These are phyloP conservation scores for Thrips palmi DNA, from an alignment of 1,140 invertebrate genomes.

Conservation along the genomic window DNA sequence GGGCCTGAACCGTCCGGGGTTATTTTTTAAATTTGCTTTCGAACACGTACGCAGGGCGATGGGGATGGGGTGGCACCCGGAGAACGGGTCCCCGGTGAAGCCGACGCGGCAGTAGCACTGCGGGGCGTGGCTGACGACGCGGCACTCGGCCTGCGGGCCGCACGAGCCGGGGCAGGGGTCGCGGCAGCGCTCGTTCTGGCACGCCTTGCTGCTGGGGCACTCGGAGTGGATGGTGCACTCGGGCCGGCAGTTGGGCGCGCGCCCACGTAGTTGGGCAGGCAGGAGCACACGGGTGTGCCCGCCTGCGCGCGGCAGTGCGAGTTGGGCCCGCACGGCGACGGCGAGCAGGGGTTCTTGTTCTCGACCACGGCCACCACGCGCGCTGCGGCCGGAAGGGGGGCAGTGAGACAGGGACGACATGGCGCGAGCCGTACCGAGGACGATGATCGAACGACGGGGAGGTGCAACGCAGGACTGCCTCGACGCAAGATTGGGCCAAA, in stretches of 20 bases:
- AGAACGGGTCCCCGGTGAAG: conserved; percentile 66
- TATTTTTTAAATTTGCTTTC: too few relatives aligned
- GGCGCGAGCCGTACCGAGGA: too few relatives aligned
- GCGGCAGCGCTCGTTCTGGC: conserved; percentile 58
- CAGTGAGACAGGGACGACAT: conserved; percentile 5
- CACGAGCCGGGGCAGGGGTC: conserved; percentile 74
- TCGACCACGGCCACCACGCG: conserved; percentile 8
- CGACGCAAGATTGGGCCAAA: too few relatives aligned
- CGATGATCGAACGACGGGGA: too few relatives aligned
- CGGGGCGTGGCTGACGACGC: conserved; percentile 59
- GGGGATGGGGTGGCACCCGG: conserved; percentile 46
- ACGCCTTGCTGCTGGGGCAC: conserved; percentile 58
- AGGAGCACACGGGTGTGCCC: conserved; percentile 55
- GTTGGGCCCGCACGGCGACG: conserved; percentile 64
- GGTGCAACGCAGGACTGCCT: too few relatives aligned
- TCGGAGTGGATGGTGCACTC: conserved; percentile 68
- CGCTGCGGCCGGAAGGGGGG: conserved; percentile 10
- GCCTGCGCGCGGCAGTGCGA: conserved; percentile 52
- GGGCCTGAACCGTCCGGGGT: too few relatives aligned
- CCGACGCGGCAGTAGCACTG: conserved; percentile 59
- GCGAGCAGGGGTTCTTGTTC: conserved; percentile 48
- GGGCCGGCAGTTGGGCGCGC: conserved; percentile 61
- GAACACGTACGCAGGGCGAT: too few relatives aligned
- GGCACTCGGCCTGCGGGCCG: conserved; percentile 60
- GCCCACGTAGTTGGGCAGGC: conserved; percentile 57